phyloP scores from a whole-genome alignment of 1,140 invertebrate genomes.

The Chironomus striatipennis region DNA sequence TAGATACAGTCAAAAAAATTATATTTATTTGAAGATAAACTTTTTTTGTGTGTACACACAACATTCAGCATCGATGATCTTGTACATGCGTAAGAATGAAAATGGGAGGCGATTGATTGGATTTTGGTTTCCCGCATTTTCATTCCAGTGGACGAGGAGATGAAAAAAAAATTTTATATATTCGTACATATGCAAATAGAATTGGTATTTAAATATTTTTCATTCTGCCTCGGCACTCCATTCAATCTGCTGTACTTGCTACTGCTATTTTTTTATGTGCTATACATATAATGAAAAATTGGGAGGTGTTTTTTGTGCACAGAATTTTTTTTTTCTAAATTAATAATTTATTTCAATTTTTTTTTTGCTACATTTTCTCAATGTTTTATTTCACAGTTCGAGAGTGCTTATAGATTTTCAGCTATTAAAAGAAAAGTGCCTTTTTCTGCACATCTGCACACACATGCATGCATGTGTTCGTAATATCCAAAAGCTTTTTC shows the following conservation, averaged over 20 bases:
- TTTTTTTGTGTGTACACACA: too few species aligned
- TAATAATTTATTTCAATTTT: slow-evolving; percentile 7
- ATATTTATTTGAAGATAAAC: too few species aligned
- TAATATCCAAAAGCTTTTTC: too few species aligned
- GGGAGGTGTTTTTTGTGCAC: neutral
- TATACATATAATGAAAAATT: neutral
- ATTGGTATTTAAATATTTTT: slow-evolving; percentile 12
- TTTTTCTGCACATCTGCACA: slow-evolving; percentile 1
- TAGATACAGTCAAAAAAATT: too few species aligned
- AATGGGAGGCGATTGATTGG: slow-evolving; percentile 5
- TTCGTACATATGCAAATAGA: slow-evolving; percentile 2
- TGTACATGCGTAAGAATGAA: slow-evolving; percentile 2
- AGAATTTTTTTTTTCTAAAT: neutral
- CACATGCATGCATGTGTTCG: neutral
- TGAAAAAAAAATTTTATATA: neutral
- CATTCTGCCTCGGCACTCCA: neutral
- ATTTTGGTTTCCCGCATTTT: slow-evolving; percentile 8
- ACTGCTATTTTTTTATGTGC: neutral
- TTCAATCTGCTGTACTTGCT: neutral
- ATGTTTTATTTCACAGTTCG: too few species aligned
- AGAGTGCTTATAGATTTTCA: too few species aligned
- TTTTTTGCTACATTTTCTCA: too few species aligned
- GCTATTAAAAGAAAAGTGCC: neutral
- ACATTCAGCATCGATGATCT: neutral
- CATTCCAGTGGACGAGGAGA: neutral